phyloP scores from a whole-genome alignment of 2,797 vertebrate genomes.

The Sebastes wilsoni region DNA sequence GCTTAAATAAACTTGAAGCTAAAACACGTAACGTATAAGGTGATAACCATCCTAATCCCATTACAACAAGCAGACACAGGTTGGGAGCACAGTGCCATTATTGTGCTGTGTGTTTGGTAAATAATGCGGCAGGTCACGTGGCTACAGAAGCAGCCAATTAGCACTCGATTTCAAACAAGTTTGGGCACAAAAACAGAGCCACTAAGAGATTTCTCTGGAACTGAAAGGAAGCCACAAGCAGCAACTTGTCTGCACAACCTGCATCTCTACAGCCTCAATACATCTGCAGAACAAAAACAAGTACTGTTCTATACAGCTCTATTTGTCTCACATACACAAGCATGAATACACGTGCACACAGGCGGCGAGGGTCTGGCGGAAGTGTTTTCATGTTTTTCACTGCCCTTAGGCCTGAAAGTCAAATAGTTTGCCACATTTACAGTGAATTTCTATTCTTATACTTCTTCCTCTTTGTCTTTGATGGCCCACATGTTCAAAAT shows the following conservation, averaged over 20 bases:
- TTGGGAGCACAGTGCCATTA: neutral
- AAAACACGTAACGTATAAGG: neutral
- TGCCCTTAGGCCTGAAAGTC: neutral
- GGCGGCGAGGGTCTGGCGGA: neutral
- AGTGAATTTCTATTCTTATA: constrained; percentile 7
- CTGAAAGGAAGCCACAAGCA: constrained; percentile 48
- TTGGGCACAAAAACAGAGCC: constrained; percentile 53
- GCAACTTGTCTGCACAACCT: constrained; percentile 59
- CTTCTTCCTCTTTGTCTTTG: neutral
- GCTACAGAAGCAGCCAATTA: constrained; percentile 19
- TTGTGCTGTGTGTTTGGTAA: constrained; percentile 30
- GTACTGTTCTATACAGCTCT: neutral
- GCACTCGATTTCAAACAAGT: constrained; percentile 51
- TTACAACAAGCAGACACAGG: constrained; percentile 9
- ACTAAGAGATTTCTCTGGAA: constrained; percentile 20
- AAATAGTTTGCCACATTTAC: constrained; percentile 26
- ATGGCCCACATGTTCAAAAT: constrained; percentile 19
- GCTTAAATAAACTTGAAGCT: neutral
- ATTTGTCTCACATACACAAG: neutral
- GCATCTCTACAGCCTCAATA: constrained; percentile 24
- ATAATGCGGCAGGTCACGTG: constrained; percentile 10
- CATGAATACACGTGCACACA: neutral
- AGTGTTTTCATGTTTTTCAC: neutral
- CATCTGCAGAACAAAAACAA: constrained; percentile 55
- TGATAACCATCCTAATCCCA: neutral